Conservation (phyloP, 2,888 invertebrate genomes). For the Hartigia nigra region DNA sequence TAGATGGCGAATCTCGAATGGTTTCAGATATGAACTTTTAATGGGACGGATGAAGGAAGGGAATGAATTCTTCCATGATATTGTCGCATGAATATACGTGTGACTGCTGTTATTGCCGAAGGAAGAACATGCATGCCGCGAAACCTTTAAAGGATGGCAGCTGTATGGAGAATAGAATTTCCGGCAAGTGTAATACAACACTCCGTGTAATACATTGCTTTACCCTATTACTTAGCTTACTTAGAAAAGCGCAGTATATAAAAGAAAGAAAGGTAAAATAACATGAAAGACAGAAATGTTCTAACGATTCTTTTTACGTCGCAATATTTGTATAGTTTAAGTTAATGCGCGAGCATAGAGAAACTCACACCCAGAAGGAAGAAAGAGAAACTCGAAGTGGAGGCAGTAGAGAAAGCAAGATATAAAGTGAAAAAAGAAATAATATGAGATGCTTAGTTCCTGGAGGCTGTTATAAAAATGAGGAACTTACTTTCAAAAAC, state of each 20-base stretch:
- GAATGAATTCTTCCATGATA: too few relatives aligned
- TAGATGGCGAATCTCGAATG: neutral
- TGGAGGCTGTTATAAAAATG: neutral
- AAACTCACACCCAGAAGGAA: neutral
- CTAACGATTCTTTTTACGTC: neutral
- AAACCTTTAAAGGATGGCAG: neutral
- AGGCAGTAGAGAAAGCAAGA: neutral
- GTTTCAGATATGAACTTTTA: too few relatives aligned
- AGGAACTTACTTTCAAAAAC: slow-evolving; percentile 49
- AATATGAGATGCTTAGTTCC: neutral
- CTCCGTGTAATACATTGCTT: neutral
- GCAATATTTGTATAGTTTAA: neutral
- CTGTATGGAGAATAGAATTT: neutral
- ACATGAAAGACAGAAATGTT: neutral
- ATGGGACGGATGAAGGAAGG: too few relatives aligned
- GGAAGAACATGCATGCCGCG: too few relatives aligned
- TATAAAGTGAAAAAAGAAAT: neutral
- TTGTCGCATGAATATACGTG: too few relatives aligned
- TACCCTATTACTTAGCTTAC: neutral
- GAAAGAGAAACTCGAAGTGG: neutral
- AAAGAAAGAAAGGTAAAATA: neutral
- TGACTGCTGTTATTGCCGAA: too few relatives aligned
- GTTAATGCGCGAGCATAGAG: neutral
- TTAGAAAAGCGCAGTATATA: neutral
- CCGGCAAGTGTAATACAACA: neutral